A percentile compares a stretch with the other conserved stretches of the same genome.
phyloP scores from a whole-genome alignment of 2,797 vertebrate genomes.

The Oryzias sinensis region DNA sequence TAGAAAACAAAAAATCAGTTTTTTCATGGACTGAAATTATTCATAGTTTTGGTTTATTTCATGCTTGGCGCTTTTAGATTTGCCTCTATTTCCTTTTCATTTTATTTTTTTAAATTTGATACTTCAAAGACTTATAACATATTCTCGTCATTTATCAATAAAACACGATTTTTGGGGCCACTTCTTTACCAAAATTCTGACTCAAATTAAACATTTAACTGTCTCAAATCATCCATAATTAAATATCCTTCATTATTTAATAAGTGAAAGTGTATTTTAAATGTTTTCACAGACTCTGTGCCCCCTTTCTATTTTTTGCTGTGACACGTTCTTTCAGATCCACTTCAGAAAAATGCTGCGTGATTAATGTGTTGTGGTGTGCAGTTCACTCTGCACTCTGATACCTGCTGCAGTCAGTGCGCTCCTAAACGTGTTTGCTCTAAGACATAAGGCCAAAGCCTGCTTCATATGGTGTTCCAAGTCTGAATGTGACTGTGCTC shows the following conservation, averaged over 20 bases:
- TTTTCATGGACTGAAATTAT: no score
- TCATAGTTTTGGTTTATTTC: no score
- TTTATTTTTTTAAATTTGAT: neutral
- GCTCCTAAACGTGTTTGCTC: conserved; percentile 34
- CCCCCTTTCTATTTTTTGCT: conserved; percentile 4
- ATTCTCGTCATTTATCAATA: conserved; percentile 23
- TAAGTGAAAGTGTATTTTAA: conserved; percentile 30
- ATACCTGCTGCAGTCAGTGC: conserved; percentile 20
- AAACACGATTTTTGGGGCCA: conserved; percentile 22
- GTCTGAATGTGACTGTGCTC: conserved; percentile 22
- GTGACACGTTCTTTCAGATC: conserved; percentile 21
- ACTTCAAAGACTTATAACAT: conserved; percentile 7
- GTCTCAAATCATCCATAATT: conserved; percentile 6
- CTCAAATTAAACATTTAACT: conserved; percentile 23
- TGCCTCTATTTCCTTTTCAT: no score
- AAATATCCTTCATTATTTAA: conserved; percentile 25
- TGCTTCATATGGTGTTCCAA: conserved; percentile 15
- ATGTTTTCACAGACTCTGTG: conserved; percentile 22
- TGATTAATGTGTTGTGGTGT: conserved; percentile 63
- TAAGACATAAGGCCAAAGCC: conserved; percentile 50
- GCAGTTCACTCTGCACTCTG: conserved; percentile 34
- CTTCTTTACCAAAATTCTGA: conserved; percentile 17
- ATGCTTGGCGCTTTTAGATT: no score
- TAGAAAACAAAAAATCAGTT: neutral
- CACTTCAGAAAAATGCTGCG: conserved; percentile 51